Evolutionary conservation across 2,888 invertebrate species (phyloP), one percentile per base, ranked within the genome.

Genomic region (Gnatocerus cornutus): DNA sequence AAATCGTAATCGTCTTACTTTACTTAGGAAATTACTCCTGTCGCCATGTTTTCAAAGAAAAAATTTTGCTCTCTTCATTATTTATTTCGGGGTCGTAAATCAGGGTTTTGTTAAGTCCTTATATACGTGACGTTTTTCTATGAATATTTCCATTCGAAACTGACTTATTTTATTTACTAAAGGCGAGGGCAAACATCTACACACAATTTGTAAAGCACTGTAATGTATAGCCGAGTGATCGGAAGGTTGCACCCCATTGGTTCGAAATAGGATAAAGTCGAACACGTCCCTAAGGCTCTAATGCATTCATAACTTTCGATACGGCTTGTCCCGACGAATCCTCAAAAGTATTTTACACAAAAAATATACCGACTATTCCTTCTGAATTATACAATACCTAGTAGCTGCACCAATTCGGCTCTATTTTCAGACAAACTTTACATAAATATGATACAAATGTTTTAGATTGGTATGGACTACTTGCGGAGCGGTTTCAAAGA

Each of bases 251-350:
- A 74, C 76, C 74, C 78, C 76, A 78, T 76, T 76, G 74, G 67
- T 70, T 73, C 73, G 70, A 66, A 77, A 79, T 76, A 73, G 78
- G 74, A 76, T 77, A 76, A 76, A 79, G 77, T 78, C 73, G 77
- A 76, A 77, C 76, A 76, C 75, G 76, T 77, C 77, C 77, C 76
- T 72, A 68, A 75, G 75, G 75, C 74, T 71, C 75, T 78, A 79
- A 80, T 80, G 79, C 78, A 80, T 80, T 79, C 80, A 80, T 80
- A 80, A 79, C 79, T 78, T 80, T 78, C 76, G 76, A 79, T 79
- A 77, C 73, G 75, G 75, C 75, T 73, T 78, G 77, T 78, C 76
- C 76, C 74, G 71, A 65, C 66, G 72, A 72, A 77, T 76, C 75
- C 73, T 73, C 72, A 69, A 58, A 68, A 71, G 73, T 71, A 74